A percentile compares a stretch with the other conserved stretches of the same genome.
Evolutionary conservation across 1,140 invertebrate species (phyloP).

Genomic region (Zaprionus taronus): DNA sequence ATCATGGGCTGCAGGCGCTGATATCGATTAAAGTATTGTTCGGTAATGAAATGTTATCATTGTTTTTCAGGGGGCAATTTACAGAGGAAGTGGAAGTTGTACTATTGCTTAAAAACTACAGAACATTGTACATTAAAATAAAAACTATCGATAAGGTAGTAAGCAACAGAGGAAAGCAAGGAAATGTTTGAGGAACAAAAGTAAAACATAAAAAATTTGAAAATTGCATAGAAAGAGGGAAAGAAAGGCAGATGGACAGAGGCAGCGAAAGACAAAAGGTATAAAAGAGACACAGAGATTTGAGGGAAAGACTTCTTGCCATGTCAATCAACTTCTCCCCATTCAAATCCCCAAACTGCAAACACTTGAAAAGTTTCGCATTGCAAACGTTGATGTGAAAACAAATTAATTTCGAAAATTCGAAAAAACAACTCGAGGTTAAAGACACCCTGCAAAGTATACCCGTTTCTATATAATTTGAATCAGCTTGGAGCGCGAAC

Average conservation of each 20-base stretch:
- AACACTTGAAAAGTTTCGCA: neutral
- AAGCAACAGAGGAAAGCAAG: neutral
- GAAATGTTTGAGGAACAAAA: neutral
- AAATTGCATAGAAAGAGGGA: neutral
- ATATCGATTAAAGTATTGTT: neutral
- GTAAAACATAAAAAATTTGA: neutral
- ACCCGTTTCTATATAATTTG: neutral
- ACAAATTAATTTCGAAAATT: neutral
- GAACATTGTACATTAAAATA: too few relatives aligned
- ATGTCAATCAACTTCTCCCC: neutral
- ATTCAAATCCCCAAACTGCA: neutral
- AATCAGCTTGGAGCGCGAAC: slow-evolving; percentile 1
- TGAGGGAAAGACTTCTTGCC: neutral
- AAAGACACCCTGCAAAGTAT: neutral
- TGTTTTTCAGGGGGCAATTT: neutral
- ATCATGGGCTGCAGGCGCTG: neutral
- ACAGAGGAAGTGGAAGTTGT: neutral
- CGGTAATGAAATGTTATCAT: neutral
- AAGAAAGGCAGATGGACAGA: too few relatives aligned
- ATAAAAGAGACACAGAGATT: neutral
- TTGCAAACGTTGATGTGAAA: neutral
- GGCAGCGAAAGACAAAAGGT: too few relatives aligned
- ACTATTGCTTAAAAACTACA: too few relatives aligned
- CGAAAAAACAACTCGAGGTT: neutral
- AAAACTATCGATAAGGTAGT: neutral